Conservation (phyloP, 2,888 invertebrate species). For the Clivina fossor region DNA sequence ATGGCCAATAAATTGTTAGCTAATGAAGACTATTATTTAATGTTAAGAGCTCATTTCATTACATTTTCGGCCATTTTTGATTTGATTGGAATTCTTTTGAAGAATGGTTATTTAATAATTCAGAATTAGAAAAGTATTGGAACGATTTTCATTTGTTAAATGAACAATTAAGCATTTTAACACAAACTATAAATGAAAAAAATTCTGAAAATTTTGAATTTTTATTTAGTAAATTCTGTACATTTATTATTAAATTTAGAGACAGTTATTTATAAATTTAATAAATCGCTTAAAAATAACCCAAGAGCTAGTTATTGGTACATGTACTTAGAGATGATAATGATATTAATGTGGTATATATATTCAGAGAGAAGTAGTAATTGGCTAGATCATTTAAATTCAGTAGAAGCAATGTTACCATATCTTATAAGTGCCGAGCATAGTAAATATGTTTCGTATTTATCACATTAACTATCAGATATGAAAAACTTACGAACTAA, state of each 20-base stretch:
- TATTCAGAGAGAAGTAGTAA: slow-evolving; percentile 7
- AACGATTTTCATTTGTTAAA: slow-evolving; percentile 1
- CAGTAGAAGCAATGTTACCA: slow-evolving; percentile 25
- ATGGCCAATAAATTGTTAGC: slow-evolving; percentile 22
- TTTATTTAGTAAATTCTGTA: neutral
- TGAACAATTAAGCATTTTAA: neutral
- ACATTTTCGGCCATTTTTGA: slow-evolving; percentile 18
- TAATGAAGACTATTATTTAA: slow-evolving; percentile 25
- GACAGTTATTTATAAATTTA: neutral
- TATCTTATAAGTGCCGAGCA: slow-evolving; percentile 7
- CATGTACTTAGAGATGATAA: slow-evolving; percentile 3
- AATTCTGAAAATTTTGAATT: neutral
- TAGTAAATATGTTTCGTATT: slow-evolving; percentile 24
- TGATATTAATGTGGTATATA: slow-evolving; percentile 1
- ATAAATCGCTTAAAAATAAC: neutral
- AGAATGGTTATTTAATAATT: slow-evolving; percentile 4
- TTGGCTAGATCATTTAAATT: slow-evolving; percentile 10
- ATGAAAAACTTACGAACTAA: slow-evolving; percentile 8
- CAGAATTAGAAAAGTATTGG: neutral
- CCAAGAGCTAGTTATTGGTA: slow-evolving; percentile 7
- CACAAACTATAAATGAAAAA: neutral
- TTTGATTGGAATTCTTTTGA: slow-evolving; percentile 18
- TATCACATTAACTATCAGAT: slow-evolving; percentile 7
- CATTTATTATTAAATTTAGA: neutral
- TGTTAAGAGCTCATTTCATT: slow-evolving; percentile 12